These are phyloP conservation scores for Morone chrysops DNA, from an alignment of 2,113 vertebrate species.

Conservation along the genomic window DNA sequence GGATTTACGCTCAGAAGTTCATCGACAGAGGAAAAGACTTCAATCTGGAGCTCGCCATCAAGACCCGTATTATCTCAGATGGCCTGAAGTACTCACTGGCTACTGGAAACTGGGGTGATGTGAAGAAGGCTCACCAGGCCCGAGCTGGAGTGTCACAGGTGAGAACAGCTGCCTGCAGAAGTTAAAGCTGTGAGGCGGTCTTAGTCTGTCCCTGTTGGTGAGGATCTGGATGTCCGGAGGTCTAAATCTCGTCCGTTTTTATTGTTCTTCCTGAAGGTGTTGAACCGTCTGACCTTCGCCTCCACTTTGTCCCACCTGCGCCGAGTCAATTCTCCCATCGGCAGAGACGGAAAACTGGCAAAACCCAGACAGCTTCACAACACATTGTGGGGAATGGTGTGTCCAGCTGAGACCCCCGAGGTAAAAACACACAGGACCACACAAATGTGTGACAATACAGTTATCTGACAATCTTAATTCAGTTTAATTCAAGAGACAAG, in stretches of 20 bases:
- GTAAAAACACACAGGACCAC: constrained; percentile 74
- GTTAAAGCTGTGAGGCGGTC: neutral
- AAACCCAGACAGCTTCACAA: constrained; percentile 98
- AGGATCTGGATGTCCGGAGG: neutral
- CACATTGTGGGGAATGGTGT: constrained; percentile 99
- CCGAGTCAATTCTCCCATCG: constrained; percentile 96
- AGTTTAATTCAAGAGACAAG: neutral
- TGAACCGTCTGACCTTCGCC: constrained; percentile 97
- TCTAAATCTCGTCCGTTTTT: neutral
- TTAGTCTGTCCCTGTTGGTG: neutral
- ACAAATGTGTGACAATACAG: neutral
- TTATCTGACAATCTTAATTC: neutral
- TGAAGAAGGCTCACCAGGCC: constrained; percentile 99
- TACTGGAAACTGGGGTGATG: constrained; percentile 99
- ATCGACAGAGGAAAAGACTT: constrained; percentile 98
- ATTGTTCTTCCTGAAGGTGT: constrained; percentile 83
- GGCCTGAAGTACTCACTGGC: constrained; percentile 97
- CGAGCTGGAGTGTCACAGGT: constrained; percentile 98
- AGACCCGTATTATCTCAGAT: constrained; percentile 97
- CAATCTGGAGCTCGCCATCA: constrained; percentile 97
- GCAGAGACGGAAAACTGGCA: constrained; percentile 96
- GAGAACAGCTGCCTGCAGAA: neutral
- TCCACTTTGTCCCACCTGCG: constrained; percentile 97
- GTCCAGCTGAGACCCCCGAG: constrained; percentile 98
- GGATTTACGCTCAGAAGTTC: constrained; percentile 98